Percentiles rank a stretch among this genome's conserved stretches.
phyloP scores from a whole-genome alignment of 1,140 invertebrate species.

The Fopius arisanus region DNA sequence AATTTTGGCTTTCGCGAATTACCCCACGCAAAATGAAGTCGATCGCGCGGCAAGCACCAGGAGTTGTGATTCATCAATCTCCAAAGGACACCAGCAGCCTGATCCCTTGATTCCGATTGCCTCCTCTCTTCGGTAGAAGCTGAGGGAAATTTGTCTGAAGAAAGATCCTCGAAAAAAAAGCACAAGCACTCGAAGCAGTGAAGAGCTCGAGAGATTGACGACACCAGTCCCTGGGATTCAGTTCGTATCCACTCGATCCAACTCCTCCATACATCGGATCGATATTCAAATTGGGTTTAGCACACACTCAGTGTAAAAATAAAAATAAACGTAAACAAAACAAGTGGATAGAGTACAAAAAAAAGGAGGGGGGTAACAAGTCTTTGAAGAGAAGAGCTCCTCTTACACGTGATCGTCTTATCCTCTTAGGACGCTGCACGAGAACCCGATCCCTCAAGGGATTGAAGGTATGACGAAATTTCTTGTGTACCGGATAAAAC shows the following conservation, averaged over 20 bases:
- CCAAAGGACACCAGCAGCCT: neutral
- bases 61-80: neutral
- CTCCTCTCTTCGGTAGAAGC: neutral
- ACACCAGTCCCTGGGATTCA: neutral
- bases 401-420: neutral
- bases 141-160: neutral
- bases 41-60: neutral
- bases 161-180: neutral
- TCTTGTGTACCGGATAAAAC: neutral
- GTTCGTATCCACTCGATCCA: neutral
- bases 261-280: neutral
- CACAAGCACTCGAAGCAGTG: neutral
- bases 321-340: neutral
- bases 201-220: neutral
- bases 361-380: neutral
- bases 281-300: constrained; percentile 22
- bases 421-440: neutral
- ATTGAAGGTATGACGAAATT: neutral
- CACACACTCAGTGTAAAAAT: neutral
- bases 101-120: neutral
- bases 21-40: neutral
- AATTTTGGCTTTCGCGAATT: neutral
- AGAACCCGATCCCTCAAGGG: neutral
- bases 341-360: neutral
- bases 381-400: neutral